A percentile compares a stretch with the other conserved stretches of the same genome.
These are phyloP conservation scores for Pterobdella sp. DNA, from an alignment of 2,888 invertebrate species.

Conservation along the genomic window DNA sequence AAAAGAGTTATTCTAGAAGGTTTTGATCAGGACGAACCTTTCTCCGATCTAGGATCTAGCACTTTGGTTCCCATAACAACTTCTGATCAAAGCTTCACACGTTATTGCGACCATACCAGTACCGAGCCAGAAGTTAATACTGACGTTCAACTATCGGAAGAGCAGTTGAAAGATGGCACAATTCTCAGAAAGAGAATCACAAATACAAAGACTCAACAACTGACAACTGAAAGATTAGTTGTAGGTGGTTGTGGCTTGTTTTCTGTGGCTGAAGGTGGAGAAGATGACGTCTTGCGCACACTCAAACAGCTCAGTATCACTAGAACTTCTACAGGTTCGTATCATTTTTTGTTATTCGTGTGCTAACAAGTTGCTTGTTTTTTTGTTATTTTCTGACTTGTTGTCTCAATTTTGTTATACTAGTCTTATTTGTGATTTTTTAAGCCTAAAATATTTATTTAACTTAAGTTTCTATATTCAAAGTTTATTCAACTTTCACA, in stretches of 20 bases:
- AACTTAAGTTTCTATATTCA: background rate
- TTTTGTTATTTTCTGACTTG: no score
- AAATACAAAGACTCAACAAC: conserved; percentile 32
- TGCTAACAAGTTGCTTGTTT: no score
- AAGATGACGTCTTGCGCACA: conserved; percentile 31
- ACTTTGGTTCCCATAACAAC: conserved; percentile 15
- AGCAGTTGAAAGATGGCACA: conserved; percentile 29
- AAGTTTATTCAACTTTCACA: no score
- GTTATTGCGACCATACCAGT: conserved; percentile 30
- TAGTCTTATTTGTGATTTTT: no score
- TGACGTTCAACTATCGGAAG: conserved; percentile 29
- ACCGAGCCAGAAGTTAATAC: conserved; percentile 31
- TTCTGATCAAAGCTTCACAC: conserved; percentile 28
- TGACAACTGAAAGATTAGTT: conserved; percentile 33
- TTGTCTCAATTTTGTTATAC: no score
- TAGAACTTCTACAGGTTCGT: conserved; percentile 15
- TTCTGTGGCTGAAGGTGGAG: conserved; percentile 20
- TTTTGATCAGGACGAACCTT: conserved; percentile 30
- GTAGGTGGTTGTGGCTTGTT: conserved; percentile 30
- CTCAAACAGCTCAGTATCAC: conserved; percentile 28
- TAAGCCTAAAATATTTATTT: background rate
- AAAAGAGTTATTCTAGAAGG: conserved; percentile 32
- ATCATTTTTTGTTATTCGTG: no score
- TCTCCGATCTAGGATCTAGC: conserved; percentile 20
- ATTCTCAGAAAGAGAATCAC: conserved; percentile 29